phyloP scores from a whole-genome alignment of 2,797 vertebrate species.

The Clarias pachynema region DNA sequence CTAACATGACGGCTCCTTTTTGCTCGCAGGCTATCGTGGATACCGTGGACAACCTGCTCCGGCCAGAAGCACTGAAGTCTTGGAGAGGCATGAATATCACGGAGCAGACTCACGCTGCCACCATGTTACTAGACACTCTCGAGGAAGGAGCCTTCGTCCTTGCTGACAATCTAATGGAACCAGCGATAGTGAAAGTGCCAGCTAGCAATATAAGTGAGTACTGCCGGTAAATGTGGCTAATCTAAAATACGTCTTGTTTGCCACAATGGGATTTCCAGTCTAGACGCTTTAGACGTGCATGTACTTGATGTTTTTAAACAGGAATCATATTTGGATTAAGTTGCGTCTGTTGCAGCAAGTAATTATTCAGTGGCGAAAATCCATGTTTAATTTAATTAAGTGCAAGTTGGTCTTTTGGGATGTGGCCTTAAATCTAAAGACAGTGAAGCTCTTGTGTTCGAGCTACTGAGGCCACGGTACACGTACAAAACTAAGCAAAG shows the following conservation, averaged over 20 bases:
- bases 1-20: constrained; percentile 46
- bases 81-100: constrained; percentile 99
- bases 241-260: not conserved
- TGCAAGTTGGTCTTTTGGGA: not conserved
- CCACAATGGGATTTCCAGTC: constrained; percentile 12
- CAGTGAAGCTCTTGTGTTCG: not conserved
- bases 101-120: constrained; percentile 95
- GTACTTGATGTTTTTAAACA: not conserved
- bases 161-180: constrained; percentile 96
- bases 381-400: not conserved
- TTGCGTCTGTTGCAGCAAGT: not conserved
- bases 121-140: constrained; percentile 96
- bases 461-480: not conserved
- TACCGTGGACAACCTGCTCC: constrained; percentile 97
- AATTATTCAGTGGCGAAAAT: not conserved
- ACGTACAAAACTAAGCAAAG: not conserved
- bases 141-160: constrained; percentile 98
- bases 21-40: constrained; percentile 93
- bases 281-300: not conserved
- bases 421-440: not conserved
- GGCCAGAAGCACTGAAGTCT: constrained; percentile 93
- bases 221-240: constrained; percentile 32
- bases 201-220: constrained; percentile 98
- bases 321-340: not conserved
- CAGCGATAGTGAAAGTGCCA: constrained; percentile 94